Conservation (phyloP, 2,888 invertebrate genomes). For the Lasioglossum pauxillum region DNA sequence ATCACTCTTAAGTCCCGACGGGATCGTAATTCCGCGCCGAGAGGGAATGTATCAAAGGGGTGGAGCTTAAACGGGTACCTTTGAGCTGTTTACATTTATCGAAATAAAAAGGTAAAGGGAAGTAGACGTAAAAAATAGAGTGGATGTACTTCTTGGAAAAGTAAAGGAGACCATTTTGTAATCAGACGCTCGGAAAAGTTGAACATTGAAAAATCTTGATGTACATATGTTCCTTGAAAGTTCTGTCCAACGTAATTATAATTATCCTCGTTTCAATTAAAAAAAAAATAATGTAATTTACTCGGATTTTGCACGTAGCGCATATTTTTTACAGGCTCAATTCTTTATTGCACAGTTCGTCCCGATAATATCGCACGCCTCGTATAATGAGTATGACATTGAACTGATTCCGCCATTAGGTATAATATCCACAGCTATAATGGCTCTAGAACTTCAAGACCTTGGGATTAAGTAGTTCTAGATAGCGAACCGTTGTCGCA, state of each 20-base stretch:
- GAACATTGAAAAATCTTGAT: neutral
- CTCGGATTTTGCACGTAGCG: neutral
- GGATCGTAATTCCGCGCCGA: slow-evolving; percentile 13
- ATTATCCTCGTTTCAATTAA: neutral
- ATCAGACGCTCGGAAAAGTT: neutral
- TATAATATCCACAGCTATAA: neutral
- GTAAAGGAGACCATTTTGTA: neutral
- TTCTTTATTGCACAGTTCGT: neutral
- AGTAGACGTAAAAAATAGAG: neutral
- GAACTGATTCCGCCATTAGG: neutral
- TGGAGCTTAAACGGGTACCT: neutral
- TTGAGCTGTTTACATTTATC: neutral
- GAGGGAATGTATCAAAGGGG: neutral
- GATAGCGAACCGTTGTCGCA: neutral
- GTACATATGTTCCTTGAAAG: neutral
- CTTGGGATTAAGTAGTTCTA: neutral
- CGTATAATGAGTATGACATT: neutral
- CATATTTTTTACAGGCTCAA: neutral
- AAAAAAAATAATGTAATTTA: neutral
- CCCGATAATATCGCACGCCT: neutral
- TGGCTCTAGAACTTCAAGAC: neutral
- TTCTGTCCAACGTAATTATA: neutral
- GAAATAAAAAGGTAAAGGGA: neutral
- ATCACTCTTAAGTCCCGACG: slow-evolving; percentile 8
- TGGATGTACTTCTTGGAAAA: neutral